phyloP scores from a whole-genome alignment of 2,888 invertebrate genomes.

The Caenorhabditis imperialis region DNA sequence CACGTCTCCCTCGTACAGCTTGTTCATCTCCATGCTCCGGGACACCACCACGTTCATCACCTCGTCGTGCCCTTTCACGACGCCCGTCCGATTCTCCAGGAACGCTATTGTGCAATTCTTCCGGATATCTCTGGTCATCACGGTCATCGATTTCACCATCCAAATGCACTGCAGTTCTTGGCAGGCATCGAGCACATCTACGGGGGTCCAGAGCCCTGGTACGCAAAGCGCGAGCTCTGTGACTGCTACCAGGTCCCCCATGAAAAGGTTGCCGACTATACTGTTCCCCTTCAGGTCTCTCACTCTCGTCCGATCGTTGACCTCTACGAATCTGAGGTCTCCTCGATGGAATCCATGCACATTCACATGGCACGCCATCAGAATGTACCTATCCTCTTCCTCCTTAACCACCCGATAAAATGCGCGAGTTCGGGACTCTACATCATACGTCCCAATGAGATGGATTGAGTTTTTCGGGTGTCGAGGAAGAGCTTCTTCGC shows the following conservation, averaged over 20 bases:
- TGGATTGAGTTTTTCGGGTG: too few relatives aligned
- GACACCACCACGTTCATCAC: neutral
- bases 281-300: too few relatives aligned
- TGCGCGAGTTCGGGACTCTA: too few relatives aligned
- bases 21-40: too few relatives aligned
- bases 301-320: neutral
- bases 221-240: neutral
- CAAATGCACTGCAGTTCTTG: neutral
- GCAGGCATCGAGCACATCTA: neutral
- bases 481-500: too few relatives aligned
- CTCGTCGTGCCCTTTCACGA: slow-evolving; percentile 1
- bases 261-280: neutral
- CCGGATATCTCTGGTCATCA: neutral
- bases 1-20: neutral
- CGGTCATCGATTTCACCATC: neutral
- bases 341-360: slow-evolving; percentile 3
- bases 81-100: neutral
- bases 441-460: too few relatives aligned
- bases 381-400: slow-evolving; percentile 2
- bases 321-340: slow-evolving; percentile 3
- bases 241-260: neutral
- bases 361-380: slow-evolving; percentile 8
- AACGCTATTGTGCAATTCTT: neutral
- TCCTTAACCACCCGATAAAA: neutral
- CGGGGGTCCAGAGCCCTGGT: too few relatives aligned